These are phyloP conservation scores for Geothlypis trichas DNA, from an alignment of 2,113 vertebrate genomes.

Conservation along the genomic window DNA sequence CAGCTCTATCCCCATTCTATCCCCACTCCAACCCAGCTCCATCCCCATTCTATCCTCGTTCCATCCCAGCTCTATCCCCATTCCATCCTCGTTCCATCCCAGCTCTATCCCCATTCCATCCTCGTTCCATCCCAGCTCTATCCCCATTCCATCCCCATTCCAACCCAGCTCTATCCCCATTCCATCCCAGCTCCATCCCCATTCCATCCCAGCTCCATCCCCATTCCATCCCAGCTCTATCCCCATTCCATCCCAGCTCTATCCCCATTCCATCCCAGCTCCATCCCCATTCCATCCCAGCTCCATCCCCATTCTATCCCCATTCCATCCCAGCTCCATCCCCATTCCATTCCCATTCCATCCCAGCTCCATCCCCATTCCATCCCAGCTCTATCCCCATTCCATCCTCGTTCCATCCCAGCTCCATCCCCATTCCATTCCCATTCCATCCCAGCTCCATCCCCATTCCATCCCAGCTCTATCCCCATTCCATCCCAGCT, in stretches of 20 bases:
- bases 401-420: fast-evolving
- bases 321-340: fast-evolving
- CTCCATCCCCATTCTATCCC: neutral
- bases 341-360: too few species aligned
- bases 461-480: too few species aligned
- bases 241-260: too few species aligned
- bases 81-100: too few species aligned
- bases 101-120: too few species aligned
- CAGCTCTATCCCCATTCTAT: neutral
- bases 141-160: fast-evolving
- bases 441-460: fast-evolving
- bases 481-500: too few species aligned
- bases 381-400: too few species aligned
- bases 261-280: fast-evolving
- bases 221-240: too few species aligned
- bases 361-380: too few species aligned
- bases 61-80: fast-evolving
- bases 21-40: too few species aligned
- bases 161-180: fast-evolving
- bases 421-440: fast-evolving
- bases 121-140: fast-evolving
- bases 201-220: too few species aligned
- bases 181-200: too few species aligned
- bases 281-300: neutral
- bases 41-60: neutral